phyloP scores from a whole-genome alignment of 2,888 invertebrate genomes.

The Acronicta alni region DNA sequence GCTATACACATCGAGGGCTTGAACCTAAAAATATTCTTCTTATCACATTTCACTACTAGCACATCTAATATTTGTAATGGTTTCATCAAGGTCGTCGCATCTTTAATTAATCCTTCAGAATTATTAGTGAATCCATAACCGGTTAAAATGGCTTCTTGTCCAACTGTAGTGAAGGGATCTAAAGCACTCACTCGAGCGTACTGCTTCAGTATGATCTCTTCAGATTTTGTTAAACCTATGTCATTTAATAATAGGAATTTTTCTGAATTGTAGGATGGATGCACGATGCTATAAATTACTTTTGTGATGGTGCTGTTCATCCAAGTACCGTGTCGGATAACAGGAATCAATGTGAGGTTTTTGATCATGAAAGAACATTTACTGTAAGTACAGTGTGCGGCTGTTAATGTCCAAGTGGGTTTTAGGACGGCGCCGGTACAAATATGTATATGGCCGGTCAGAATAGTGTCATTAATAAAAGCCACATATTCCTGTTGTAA shows the following conservation, averaged over 20 bases:
- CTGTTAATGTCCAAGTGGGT: conserved; percentile 26
- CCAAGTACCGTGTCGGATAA: conserved; percentile 4
- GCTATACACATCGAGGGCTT: conserved; percentile 22
- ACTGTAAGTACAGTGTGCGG: conserved; percentile 10
- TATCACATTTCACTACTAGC: conserved; percentile 7
- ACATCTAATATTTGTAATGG: conserved; percentile 30
- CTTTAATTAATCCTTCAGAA: not conserved
- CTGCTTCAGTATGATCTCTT: conserved; percentile 7
- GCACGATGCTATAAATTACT: not conserved
- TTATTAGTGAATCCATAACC: conserved; percentile 23
- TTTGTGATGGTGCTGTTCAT: not conserved
- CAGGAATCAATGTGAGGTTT: not conserved
- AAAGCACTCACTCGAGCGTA: conserved; percentile 30
- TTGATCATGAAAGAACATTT: fast-evolving
- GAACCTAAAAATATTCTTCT: fast-evolving
- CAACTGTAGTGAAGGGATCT: conserved; percentile 17
- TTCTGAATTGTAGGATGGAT: conserved; percentile 9
- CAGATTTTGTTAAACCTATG: conserved; percentile 23
- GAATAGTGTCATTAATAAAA: fast-evolving
- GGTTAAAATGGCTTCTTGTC: conserved; percentile 18
- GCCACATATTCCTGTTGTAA: not conserved
- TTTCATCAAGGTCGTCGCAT: not conserved
- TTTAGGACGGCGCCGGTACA: conserved; percentile 20
- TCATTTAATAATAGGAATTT: not conserved
- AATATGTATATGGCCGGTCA: not conserved